Base-by-base conservation (phyloP, 2,113 vertebrate species). In the Todiramphus chloris region DNA sequence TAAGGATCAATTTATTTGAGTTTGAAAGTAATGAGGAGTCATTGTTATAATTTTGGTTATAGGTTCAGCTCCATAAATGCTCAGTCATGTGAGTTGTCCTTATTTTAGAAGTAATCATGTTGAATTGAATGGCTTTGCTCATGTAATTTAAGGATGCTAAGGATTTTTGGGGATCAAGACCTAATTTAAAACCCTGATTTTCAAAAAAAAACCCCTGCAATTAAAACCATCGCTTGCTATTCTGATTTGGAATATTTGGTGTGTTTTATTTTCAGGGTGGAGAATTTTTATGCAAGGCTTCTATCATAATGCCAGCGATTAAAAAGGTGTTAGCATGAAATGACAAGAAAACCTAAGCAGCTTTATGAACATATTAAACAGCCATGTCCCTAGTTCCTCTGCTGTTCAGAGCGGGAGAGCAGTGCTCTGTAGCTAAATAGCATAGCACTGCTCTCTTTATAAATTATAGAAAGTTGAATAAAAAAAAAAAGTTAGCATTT, bases 21-120 rank as follows among this genome's bases (percentile, higher is more conserved):
- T 96, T 92, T 87, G 85, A 74, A 96, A 92, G 91, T 96, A 96
- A 95, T 96, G 91, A 94, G 95, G 83, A 94, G 87, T 97, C 95
- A 96, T 96, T 96, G 95, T 96, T 94, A 95, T 92, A 93, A 94
- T 95, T 96, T 97, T 90, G 75, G 92, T 96, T 96, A 90, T 90
- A 60, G 75, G 51, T 94, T 90, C 11, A 7, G 83, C 85, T 85
- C 75, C 59, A 20, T 92, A 90, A 96, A 93, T 96, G 93, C 92
- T 96, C 96, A 94, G 85, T 92, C 91, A 95, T 94, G 95, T 92
- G 92, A 94, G 83, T 90, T 95, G 93, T 95, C 89, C 95, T 95
- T 96, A 93, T 96, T 89, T 94, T 95, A 92, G 76, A 90, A 96
- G 90, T 88, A 96, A 95, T 95, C 83, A 35, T 14, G 56, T 92